phyloP scores from a whole-genome alignment of 2,113 vertebrate species.

The Microtus montanus region DNA sequence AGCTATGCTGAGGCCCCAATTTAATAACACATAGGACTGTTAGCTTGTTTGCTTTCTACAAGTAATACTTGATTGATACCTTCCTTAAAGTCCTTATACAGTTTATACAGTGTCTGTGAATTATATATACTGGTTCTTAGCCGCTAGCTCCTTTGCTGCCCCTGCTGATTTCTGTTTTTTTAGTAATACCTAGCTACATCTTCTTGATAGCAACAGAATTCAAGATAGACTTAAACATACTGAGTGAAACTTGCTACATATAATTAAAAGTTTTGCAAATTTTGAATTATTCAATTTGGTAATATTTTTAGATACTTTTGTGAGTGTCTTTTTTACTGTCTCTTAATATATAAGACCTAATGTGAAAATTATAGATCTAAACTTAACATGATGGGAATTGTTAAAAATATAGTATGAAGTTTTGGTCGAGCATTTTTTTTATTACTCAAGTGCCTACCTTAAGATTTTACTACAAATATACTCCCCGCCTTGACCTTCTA shows the following conservation, averaged over 20 bases:
- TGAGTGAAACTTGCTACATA: not conserved
- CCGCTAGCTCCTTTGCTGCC: not conserved
- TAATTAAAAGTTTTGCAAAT: not conserved
- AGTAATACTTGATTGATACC: not conserved
- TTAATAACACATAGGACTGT: not conserved
- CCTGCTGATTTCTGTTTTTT: not conserved
- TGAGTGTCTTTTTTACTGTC: not conserved
- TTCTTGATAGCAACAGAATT: conserved; percentile 24
- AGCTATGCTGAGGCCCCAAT: not conserved
- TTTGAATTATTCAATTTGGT: conserved; percentile 36
- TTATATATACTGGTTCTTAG: not conserved
- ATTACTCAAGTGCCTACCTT: not conserved
- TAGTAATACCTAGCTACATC: not conserved
- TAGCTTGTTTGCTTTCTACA: not conserved
- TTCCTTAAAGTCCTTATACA: not conserved
- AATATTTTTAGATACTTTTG: not conserved
- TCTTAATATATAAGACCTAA: not conserved
- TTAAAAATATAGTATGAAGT: not conserved
- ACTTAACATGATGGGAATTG: not conserved
- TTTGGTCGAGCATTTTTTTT: not conserved
- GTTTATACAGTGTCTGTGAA: not conserved
- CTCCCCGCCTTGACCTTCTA: not conserved
- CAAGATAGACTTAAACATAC: conserved; percentile 15
- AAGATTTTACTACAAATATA: not conserved
- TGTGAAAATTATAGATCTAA: not conserved